Evolutionary conservation across 2,888 invertebrate genomes (phyloP), one percentile per base, ranked within the genome.

Genomic region (Pristionchus mayeri): DNA sequence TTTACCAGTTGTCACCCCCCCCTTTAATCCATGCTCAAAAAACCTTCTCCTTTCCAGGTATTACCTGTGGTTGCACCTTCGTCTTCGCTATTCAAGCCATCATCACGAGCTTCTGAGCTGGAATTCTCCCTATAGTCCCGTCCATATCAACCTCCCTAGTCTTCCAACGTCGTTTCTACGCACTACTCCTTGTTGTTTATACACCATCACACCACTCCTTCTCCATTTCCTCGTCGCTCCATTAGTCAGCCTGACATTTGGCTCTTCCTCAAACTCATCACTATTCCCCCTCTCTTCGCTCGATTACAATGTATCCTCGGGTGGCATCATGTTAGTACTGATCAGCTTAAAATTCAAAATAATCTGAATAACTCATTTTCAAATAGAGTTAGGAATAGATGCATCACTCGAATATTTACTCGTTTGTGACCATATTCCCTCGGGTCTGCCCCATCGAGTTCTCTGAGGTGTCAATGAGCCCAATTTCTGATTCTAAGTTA

Each of bases 1-100:
- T n/a, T n/a, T n/a, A n/a, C n/a, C n/a, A n/a, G n/a, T n/a, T n/a
- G n/a, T n/a, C n/a, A n/a, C n/a, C n/a, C n/a, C n/a, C n/a, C n/a
- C n/a, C n/a, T n/a, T n/a, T n/a, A n/a, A n/a, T n/a, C n/a, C n/a
- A n/a, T n/a, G n/a, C n/a, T n/a, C n/a, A n/a, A n/a, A n/a, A n/a
- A n/a, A n/a, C n/a, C n/a, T n/a, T n/a, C n/a, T 44, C 13, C 13
- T 44, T 40, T 82, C 9, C 81, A 86, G 86, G 86, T 27, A 76
- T 86, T 34, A 80, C 85, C 50, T 80, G 27, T n/a, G 85, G 86
- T 2, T 84, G 84, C 16, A 27, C 86, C n/a, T 85, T 86, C 78
- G 85, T 84, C 3, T 30, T 86, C 57, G 84, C 85, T n/a, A 57
- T 86, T 37, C 84, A 85, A 16, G 24, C 18, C 1, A 18, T 86